These are phyloP conservation scores for Asobara japonica DNA, from an alignment of 1,140 invertebrate species.

Conservation along the genomic window DNA sequence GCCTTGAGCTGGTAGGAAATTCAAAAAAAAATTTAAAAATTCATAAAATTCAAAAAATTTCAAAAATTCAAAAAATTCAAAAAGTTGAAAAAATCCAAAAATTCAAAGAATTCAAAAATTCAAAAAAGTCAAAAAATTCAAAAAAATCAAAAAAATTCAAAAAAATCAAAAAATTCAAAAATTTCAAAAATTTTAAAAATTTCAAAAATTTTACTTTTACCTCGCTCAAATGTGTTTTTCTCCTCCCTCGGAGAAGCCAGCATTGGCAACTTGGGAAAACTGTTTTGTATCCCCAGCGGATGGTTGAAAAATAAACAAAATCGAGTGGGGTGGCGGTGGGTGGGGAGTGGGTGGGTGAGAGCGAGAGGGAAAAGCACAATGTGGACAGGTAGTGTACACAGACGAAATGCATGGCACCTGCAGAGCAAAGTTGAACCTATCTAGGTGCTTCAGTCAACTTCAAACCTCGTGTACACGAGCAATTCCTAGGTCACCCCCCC, in stretches of 20 bases:
- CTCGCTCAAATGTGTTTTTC: background rate
- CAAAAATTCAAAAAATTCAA: too few species aligned
- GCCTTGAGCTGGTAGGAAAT: too few species aligned
- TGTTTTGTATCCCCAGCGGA: conserved; percentile 9
- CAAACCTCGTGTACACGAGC: background rate
- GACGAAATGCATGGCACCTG: background rate
- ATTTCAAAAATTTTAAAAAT: too few species aligned
- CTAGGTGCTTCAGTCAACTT: background rate
- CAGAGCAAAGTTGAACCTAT: background rate
- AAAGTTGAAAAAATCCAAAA: too few species aligned
- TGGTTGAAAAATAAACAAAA: conserved; percentile 6
- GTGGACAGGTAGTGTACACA: conserved; percentile 2
- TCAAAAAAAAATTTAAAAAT: too few species aligned
- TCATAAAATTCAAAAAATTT: too few species aligned
- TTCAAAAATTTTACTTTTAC: too few species aligned
- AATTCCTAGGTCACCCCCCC: background rate
- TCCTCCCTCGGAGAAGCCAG: background rate
- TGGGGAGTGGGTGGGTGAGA: background rate
- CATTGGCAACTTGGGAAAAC: background rate
- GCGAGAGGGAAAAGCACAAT: background rate
- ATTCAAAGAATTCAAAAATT: too few species aligned
- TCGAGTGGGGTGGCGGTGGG: background rate
- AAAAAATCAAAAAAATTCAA: too few species aligned
- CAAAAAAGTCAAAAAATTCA: too few species aligned
- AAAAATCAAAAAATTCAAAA: too few species aligned